Evolutionary conservation across 2,888 invertebrate species (phyloP), one percentile per base, ranked within the genome.

Genomic region (Orthonychiurus folsomi): DNA sequence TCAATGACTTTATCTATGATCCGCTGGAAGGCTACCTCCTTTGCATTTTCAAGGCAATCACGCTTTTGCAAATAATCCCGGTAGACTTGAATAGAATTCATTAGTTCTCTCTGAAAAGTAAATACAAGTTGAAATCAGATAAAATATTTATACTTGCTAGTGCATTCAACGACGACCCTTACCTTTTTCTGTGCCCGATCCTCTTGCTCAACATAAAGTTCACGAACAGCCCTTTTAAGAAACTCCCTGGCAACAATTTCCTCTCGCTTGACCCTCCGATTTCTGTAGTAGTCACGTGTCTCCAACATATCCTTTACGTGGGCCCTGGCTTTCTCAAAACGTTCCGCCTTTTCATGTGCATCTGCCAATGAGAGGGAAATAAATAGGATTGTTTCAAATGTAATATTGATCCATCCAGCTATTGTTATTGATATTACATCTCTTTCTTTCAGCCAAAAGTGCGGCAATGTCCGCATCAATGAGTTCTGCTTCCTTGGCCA

Each of bases 1-100:
- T 70, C 69, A 61, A 72, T 69, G 50, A 70, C 67, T 53, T 63
- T 62, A 60, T 72, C 69, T 60, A 70, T 68, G 60, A 72, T 60
- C 20, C 61, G 58, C 60, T 72, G 67, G n/a, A 70, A 50, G 50
- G 67, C 67, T 3, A 59, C 52, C 57, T 70, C 72, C 48, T 61
- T 63, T 20, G 61, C 61, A 53, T 69, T 70, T 26, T 60, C 62
- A 25, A 66, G 56, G 47, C 66, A 66, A 50, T 70, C 68, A 27
- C 67, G 62, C 37, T 68, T 66, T 57, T 61, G 55, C n/a, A 66
- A 59, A 63, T 72, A 72, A 53, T 70, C 72, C 25, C 63, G 59
- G 62, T 70, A 72, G 23, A 72, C 62, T 58, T 61, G 57, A 58
- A 72, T 70, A 15, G 72, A 64, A 54, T 68, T 63, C 68, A 63